A percentile compares a stretch with the other conserved stretches of the same genome.
phyloP scores from a whole-genome alignment of 2,888 invertebrate species.

The Apantesis nais region DNA sequence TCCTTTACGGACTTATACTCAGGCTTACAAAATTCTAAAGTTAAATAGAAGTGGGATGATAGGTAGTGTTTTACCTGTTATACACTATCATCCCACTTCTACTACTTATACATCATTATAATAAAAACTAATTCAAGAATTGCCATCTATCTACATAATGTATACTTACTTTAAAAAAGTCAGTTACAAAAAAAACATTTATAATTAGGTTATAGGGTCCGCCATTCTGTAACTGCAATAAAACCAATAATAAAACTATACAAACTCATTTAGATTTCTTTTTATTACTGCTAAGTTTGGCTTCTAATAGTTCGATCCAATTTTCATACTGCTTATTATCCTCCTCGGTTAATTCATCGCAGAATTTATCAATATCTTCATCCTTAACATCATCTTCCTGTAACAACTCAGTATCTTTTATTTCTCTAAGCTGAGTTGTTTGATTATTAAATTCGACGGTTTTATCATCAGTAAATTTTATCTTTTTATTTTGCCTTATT shows the following conservation, averaged over 20 bases:
- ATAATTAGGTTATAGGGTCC: background rate
- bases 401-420: conserved; percentile 38
- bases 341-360: conserved; percentile 73
- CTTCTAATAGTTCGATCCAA: conserved; percentile 78
- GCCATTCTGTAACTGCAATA: background rate
- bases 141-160: background rate
- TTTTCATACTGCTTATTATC: conserved; percentile 75
- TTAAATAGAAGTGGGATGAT: too few relatives aligned
- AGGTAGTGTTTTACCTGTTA: too few relatives aligned
- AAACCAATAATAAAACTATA: conserved; percentile 16
- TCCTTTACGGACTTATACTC: background rate
- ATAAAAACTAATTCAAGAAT: background rate
- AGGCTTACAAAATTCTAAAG: too few relatives aligned
- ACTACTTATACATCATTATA: too few relatives aligned
- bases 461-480: conserved; percentile 51
- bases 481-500: conserved; percentile 41
- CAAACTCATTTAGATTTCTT: conserved; percentile 48
- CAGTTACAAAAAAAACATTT: background rate
- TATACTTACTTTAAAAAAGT: too few relatives aligned
- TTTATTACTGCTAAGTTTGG: conserved; percentile 66
- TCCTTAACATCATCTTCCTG: conserved; percentile 70
- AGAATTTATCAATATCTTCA: conserved; percentile 78
- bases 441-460: conserved; percentile 34
- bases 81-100: too few relatives aligned
- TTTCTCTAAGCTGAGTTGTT: conserved; percentile 15